Evolutionary conservation across 2,113 vertebrate genomes (phyloP), one percentile per base, ranked within the genome.

Genomic region (Coptodon rendalli): DNA sequence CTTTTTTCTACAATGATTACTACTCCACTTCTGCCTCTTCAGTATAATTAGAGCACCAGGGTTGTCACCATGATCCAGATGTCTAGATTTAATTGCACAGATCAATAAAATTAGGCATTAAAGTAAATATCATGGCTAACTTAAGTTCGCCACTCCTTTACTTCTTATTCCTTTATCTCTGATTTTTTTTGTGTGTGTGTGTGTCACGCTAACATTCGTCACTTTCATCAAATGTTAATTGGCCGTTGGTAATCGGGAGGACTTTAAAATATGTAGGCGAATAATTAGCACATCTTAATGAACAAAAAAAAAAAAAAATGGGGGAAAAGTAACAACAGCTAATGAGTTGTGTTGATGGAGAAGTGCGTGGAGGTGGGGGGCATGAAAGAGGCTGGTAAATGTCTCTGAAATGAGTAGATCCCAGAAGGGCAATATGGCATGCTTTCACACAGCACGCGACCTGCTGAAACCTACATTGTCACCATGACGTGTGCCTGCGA

Each of bases 271-370:
- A 95, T 92, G 95, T 93, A 94, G 95, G 89, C 66, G 94, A 96
- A 96, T 96, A 96, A 96, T 96, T 96, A 96, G 93, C 96, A 96
- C 94, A 90, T 95, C 91, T 93, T 96, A 96, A 96, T 96, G 95
- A 96, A 96, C 92, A 94, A 92, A 22, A 22, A 22, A 92, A 19
- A 36, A 63, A 90, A 89, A 94, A 73, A 73, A 45, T 22, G 66
- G 87, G 82, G 84, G 78, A 43, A 89, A 87, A 89, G 92, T 90
- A 94, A 92, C 92, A 94, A 94, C 92, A 94, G 87, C 93, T 96
- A 95, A 94, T 94, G 93, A 93, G 91, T 93, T 83, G 59, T 95
- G 93, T 92, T 94, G 92, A 92, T 95, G 91, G 91, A 91, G 88
- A 86, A 84, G 91, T 91, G 93, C 86, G 88, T 93, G 91, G 89